Base-by-base conservation (phyloP, 2,888 invertebrate genomes). In the Oligia latruncula region DNA sequence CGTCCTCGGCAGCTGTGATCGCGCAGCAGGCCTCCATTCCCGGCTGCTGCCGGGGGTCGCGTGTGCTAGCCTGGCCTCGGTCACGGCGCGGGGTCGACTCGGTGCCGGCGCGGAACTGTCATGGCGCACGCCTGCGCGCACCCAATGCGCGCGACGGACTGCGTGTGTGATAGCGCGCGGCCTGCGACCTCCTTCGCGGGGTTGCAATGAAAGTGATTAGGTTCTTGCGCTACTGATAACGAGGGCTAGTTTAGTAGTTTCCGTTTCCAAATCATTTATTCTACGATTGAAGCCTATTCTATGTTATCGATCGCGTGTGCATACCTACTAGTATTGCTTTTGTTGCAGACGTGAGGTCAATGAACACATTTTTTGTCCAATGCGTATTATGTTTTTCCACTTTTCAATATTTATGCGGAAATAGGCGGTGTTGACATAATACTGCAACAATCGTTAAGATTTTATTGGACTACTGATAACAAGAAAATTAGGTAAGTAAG, bases 171-270 rank as follows among this genome's bases (percentile, higher is more conserved):
- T 94, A 95, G 92, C 92, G 92, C 90, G 87, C 87, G 90, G 90
- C 90, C 87, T 87, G 89, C 95, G 95, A 93, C 95, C 95, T 94
- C 94, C 93, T 92, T 93, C 90, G 92, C 95, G 93, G 96, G 95
- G 96, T 95, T 95, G 96, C 95, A 95, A 95, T 93, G 95, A 95
- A 95, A 96, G 95, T 96, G 96, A 96, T 96, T 95, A 96, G 94
- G 92, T 92, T 94, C 94, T 94, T 91, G 94, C 94, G 93, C 95
- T 92, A 93, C 95, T 96, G 96, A 96, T 96, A 96, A 96, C 95
- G 95, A 93, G 94, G 95, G 95, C 94, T 93, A 88, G 90, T 84
- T 84, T 86, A 82, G 64, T 81, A 75, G 87, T 91, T 91, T 90
- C 90, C 90, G 90, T 89, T 91, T 88, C 85, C 86, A 88, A 90